These are phyloP conservation scores for Aulostomus chinensis DNA, from an alignment of 2,797 vertebrate species.

Conservation along the genomic window DNA sequence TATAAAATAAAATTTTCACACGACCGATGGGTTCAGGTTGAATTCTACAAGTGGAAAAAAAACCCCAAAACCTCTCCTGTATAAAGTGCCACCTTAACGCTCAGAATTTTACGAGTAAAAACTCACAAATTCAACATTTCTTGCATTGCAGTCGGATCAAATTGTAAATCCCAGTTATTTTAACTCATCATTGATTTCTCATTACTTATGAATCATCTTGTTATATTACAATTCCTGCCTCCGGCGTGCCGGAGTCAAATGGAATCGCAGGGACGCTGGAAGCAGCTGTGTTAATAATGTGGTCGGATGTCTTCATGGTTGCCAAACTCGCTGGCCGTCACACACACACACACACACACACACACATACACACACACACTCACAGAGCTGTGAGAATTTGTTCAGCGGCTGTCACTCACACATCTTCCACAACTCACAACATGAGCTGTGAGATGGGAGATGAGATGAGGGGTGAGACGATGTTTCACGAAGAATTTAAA, in stretches of 20 bases:
- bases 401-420: constrained; percentile 47
- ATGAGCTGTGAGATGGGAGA: neutral
- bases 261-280: no score
- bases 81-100: no score
- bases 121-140: no score
- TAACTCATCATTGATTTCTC: no score
- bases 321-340: constrained; percentile 23
- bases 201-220: constrained; percentile 27
- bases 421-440: constrained; percentile 17
- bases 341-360: constrained; percentile 2
- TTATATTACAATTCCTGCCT: constrained; percentile 18
- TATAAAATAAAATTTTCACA: no score
- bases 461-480: constrained; percentile 19
- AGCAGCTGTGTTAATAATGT: no score
- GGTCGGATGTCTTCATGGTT: constrained; percentile 3
- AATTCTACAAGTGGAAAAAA: no score
- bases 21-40: no score
- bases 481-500: constrained; percentile 18
- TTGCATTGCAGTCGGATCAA: no score
- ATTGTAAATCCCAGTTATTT: no score
- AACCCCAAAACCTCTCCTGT: no score
- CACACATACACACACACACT: neutral
- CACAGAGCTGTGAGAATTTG: constrained; percentile 11
- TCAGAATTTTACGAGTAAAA: no score
- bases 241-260: constrained; percentile 23